These are phyloP conservation scores for Crotophaga sulcirostris DNA, from an alignment of 2,113 vertebrate species.

Conservation along the genomic window DNA sequence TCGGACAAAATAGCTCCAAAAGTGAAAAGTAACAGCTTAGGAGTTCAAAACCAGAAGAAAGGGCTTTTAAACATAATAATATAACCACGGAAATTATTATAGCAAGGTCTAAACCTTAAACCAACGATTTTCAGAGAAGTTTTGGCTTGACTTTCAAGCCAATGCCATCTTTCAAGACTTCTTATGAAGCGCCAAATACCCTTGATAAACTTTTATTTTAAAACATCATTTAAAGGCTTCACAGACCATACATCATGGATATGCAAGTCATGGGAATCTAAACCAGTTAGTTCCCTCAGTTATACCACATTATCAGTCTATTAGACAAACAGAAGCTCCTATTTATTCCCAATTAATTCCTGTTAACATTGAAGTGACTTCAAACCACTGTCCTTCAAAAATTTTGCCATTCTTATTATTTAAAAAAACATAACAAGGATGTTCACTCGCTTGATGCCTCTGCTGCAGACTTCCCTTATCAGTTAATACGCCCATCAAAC, in stretches of 20 bases:
- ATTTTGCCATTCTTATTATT: not conserved
- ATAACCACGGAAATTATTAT: not conserved
- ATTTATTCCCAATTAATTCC: not conserved
- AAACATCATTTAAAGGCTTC: not conserved
- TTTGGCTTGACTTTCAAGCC: not conserved
- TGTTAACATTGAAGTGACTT: not conserved
- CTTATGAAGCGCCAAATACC: not conserved
- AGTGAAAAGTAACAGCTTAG: not conserved
- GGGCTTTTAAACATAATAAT: not conserved
- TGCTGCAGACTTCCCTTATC: not conserved
- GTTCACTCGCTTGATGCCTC: not conserved
- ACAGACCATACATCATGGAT: not conserved
- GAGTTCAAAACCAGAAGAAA: not conserved
- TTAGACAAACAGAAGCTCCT: not conserved
- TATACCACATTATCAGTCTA: not conserved
- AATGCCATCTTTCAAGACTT: not conserved
- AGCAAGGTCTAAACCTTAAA: not conserved
- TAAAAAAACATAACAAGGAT: not conserved
- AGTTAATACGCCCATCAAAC: not conserved
- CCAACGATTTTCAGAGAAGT: not conserved
- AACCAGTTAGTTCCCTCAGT: not conserved
- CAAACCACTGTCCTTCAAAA: not conserved
- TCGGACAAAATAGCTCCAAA: not conserved
- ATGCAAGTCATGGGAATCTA: accelerated
- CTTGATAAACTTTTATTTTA: not conserved